phyloP scores from a whole-genome alignment of 1,140 invertebrate genomes.

The Drepana arcuata region DNA sequence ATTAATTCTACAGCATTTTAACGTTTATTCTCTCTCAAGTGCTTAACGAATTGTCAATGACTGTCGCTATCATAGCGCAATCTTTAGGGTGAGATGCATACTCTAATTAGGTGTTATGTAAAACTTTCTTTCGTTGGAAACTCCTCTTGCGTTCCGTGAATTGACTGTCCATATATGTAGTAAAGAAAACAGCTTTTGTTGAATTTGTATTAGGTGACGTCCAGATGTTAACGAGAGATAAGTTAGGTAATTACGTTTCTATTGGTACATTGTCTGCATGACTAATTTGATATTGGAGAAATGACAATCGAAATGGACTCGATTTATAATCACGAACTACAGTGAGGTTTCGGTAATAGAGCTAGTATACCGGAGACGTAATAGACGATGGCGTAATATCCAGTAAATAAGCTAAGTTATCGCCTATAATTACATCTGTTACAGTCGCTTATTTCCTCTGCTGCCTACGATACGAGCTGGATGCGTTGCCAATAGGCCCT shows the following conservation, averaged over 20 bases:
- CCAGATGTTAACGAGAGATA: conserved; percentile 13
- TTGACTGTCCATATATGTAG: no score
- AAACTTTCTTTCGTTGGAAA: no score
- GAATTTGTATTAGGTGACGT: no score
- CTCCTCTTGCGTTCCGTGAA: no score
- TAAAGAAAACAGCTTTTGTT: no score
- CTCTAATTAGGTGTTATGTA: no score
- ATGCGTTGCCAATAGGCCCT: no score
- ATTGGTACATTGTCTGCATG: conserved; percentile 14
- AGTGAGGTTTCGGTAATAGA: conserved; percentile 7
- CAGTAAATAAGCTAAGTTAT: conserved; percentile 4
- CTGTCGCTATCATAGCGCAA: conserved; percentile 10
- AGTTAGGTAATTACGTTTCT: conserved; percentile 13
- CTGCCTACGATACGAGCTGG: no score
- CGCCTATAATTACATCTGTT: conserved; percentile 11
- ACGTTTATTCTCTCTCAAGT: conserved; percentile 7
- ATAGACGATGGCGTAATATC: conserved; percentile 14
- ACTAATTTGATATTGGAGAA: conserved; percentile 15
- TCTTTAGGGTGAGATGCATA: no score
- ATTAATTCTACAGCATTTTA: no score
- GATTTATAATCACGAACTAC: conserved; percentile 7
- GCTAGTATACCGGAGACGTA: conserved; percentile 8
- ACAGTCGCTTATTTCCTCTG: no score
- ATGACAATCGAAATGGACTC: conserved; percentile 12
- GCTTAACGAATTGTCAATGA: conserved; percentile 9